phyloP scores from a whole-genome alignment of 2,797 vertebrate species.

The Lindbergichthys nudifrons region DNA sequence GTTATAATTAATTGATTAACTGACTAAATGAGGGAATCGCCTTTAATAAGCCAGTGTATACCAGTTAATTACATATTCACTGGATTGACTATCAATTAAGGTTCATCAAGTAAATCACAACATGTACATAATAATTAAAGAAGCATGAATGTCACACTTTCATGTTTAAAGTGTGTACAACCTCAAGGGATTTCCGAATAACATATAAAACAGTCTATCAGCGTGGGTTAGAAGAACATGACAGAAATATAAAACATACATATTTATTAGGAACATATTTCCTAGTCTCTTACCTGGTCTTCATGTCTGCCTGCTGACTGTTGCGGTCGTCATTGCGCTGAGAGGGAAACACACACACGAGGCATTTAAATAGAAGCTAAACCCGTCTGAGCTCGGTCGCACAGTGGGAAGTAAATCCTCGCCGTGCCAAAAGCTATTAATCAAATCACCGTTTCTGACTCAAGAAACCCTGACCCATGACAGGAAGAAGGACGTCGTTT shows the following conservation, averaged over 20 bases:
- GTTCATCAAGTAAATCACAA: background rate
- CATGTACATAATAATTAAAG: background rate
- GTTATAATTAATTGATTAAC: background rate
- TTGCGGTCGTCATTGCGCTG: conserved; percentile 67
- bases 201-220: background rate
- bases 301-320: conserved; percentile 91
- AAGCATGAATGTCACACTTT: background rate
- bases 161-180: background rate
- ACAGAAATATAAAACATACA: background rate
- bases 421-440: conserved; percentile 19
- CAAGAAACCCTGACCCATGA: conserved; percentile 2
- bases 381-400: conserved; percentile 50
- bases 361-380: conserved; percentile 59
- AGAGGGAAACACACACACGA: conserved; percentile 47
- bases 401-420: conserved; percentile 49
- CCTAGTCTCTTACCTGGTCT: conserved; percentile 87
- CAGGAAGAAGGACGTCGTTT: conserved; percentile 10
- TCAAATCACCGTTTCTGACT: conserved; percentile 22
- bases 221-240: background rate
- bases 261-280: background rate
- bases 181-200: background rate
- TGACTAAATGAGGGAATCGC: background rate
- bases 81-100: background rate
- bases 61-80: background rate
- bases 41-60: background rate